phyloP scores from a whole-genome alignment of 1,140 invertebrate genomes.

The Polypedilum pembai region DNA sequence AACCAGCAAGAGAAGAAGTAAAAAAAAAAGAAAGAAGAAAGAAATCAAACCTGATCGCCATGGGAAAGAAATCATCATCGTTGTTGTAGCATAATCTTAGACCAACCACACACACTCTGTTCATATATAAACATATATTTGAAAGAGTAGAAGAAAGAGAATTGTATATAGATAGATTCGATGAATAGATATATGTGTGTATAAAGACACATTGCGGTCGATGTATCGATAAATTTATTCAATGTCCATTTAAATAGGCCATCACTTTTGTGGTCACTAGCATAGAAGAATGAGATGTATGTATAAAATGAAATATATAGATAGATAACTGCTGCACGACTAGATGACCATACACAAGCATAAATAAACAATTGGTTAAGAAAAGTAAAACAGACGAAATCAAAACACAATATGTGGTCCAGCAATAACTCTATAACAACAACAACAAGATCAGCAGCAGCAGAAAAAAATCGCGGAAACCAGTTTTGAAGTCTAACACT shows the following conservation, averaged over 20 bases:
- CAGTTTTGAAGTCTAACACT: conserved; percentile 20
- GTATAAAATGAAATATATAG: conserved; percentile 1
- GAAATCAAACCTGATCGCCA: conserved; percentile 7
- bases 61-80: not conserved
- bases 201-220: conserved; percentile 16
- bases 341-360: not conserved
- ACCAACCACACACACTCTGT: not conserved
- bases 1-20: not conserved
- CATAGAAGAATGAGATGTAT: not conserved
- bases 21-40: not conserved
- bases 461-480: conserved; percentile 14
- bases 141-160: not conserved
- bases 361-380: conserved; percentile 23
- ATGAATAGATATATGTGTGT: not conserved
- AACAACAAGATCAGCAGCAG: not conserved
- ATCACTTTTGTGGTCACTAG: conserved; percentile 17
- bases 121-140: not conserved
- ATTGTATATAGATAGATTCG: not conserved
- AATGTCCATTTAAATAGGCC: conserved; percentile 25
- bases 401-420: conserved; percentile 26
- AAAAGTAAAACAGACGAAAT: conserved; percentile 15
- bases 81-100: not conserved
- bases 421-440: not conserved
- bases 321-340: not conserved
- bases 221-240: conserved; percentile 14